These are phyloP conservation scores for Cantharis flavilabris DNA, from an alignment of 2,888 invertebrate genomes.

Conservation along the genomic window DNA sequence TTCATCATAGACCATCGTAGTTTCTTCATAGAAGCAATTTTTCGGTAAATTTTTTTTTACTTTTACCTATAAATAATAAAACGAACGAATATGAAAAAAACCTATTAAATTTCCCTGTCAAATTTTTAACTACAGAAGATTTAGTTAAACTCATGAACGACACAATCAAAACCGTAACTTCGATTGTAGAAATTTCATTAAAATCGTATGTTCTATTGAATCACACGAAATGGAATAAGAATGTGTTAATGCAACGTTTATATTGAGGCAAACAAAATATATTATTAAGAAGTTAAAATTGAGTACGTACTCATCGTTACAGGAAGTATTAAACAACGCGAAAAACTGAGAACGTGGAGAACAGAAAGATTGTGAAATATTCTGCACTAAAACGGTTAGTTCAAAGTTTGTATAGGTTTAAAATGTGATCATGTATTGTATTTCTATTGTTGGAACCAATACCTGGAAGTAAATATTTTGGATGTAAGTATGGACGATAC, in stretches of 20 bases:
- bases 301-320: not conserved
- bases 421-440: not conserved
- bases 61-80: too few species aligned
- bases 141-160: too few species aligned
- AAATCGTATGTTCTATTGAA: not conserved
- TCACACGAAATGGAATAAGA: not conserved
- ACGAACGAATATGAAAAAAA: too few species aligned
- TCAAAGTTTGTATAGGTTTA: not conserved
- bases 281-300: not conserved
- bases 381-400: not conserved
- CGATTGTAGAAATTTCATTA: not conserved
- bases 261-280: not conserved
- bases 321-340: not conserved
- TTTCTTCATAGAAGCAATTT: too few species aligned
- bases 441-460: not conserved
- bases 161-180: not conserved
- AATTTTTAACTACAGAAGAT: too few species aligned
- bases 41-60: too few species aligned
- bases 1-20: too few species aligned
- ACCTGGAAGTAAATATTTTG: not conserved
- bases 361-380: not conserved
- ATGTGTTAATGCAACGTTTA: not conserved
- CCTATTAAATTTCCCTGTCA: too few species aligned
- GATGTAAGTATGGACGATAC: not conserved
- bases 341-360: not conserved